A percentile compares a stretch with the other conserved stretches of the same genome.
Conservation (phyloP, 1,140 invertebrate genomes). For the Drosophila nikananu region DNA sequence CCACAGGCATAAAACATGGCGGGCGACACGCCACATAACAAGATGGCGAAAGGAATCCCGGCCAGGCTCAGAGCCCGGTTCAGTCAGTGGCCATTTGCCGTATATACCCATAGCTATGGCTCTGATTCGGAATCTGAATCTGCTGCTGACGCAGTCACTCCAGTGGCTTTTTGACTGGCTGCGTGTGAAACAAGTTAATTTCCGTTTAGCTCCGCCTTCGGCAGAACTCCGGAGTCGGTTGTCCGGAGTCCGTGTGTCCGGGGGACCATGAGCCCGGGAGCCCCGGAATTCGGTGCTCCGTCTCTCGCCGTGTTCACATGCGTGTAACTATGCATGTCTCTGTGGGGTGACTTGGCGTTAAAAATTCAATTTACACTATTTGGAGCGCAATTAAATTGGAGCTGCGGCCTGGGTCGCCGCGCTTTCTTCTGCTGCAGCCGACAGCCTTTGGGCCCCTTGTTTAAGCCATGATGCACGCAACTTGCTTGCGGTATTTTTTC, state of each 20-base stretch:
- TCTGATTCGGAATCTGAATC: conserved; percentile 26
- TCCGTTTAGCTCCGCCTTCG: conserved; percentile 53
- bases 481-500: conserved; percentile 27
- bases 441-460: conserved; percentile 3
- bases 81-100: conserved; percentile 14
- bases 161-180: conserved; percentile 42
- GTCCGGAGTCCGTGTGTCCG: neutral
- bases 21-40: conserved; percentile 62
- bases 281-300: neutral
- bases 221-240: conserved; percentile 6
- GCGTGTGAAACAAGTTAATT: conserved; percentile 79
- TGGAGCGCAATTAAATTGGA: conserved; percentile 77
- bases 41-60: conserved; percentile 34
- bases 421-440: conserved; percentile 1
- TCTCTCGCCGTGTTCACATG: conserved; percentile 60
- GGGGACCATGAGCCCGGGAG: neutral
- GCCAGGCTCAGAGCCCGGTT: conserved; percentile 17
- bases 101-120: conserved; percentile 10
- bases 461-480: conserved; percentile 56
- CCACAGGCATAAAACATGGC: conserved; percentile 52
- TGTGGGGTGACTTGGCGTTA: conserved; percentile 60
- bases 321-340: conserved; percentile 73
- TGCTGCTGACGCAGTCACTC: conserved; percentile 35
- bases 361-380: conserved; percentile 83
- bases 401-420: conserved; percentile 5